Conservation (phyloP, 2,888 invertebrate species). For the Limnephilus marmoratus region DNA sequence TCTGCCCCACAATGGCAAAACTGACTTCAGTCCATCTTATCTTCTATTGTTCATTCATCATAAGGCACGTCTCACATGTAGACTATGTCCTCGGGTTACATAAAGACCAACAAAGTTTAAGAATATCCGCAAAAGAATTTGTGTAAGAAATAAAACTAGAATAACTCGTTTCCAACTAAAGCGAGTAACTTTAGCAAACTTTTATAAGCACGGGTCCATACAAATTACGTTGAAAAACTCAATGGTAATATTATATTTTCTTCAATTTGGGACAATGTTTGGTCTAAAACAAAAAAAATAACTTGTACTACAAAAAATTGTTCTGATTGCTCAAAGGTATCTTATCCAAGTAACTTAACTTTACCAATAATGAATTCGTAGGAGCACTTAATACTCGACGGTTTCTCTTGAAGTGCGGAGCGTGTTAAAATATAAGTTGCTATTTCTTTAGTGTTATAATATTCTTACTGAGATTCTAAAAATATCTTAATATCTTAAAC, state of each 20-base stretch:
- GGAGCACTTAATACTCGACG: neutral
- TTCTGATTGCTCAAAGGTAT: neutral
- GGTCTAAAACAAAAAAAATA: neutral
- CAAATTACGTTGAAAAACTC: neutral
- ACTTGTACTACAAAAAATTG: neutral
- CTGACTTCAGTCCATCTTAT: neutral
- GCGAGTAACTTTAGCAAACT: conserved; percentile 7
- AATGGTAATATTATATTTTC: neutral
- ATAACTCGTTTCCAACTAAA: conserved; percentile 13
- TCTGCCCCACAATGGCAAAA: no score
- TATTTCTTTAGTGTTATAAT: neutral
- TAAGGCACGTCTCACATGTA: neutral
- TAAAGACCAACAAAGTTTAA: conserved; percentile 22
- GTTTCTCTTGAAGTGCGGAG: neutral
- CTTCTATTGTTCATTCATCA: neutral
- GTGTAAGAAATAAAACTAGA: conserved; percentile 23
- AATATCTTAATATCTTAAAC: neutral
- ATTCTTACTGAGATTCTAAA: neutral
- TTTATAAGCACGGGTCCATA: neutral
- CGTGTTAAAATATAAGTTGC: neutral
- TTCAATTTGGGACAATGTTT: neutral
- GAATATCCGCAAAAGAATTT: conserved; percentile 36
- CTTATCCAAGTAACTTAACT: neutral
- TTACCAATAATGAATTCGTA: neutral
- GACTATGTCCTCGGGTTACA: conserved; percentile 34